These are phyloP conservation scores for Alloscopus bannaensis DNA, from an alignment of 2,888 invertebrate genomes.

Conservation along the genomic window DNA sequence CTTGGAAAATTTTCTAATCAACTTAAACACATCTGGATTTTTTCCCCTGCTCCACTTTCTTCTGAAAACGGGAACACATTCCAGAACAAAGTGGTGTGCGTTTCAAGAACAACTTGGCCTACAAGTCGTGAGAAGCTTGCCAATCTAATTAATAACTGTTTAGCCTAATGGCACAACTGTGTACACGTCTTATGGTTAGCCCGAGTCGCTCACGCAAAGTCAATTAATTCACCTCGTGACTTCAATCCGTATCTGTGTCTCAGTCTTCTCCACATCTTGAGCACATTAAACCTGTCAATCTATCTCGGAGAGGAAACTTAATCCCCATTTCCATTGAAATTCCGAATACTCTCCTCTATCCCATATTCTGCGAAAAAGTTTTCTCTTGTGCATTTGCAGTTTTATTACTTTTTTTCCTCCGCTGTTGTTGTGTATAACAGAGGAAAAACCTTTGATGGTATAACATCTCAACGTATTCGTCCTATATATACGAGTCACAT, in stretches of 20 bases:
- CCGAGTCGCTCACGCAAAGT: slow-evolving; percentile 38
- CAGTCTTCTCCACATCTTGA: slow-evolving; percentile 37
- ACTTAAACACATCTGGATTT: too few species aligned
- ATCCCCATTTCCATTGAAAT: slow-evolving; percentile 48
- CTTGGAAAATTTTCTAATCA: too few species aligned
- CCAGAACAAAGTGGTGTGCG: too few species aligned
- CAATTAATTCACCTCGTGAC: slow-evolving; percentile 42
- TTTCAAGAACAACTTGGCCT: too few species aligned
- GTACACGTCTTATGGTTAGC: too few species aligned
- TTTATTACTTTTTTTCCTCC: slow-evolving; percentile 60
- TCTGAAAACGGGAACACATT: too few species aligned
- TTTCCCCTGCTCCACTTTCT: too few species aligned
- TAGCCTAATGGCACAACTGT: too few species aligned
- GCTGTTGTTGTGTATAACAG: slow-evolving; percentile 43
- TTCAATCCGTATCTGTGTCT: slow-evolving; percentile 6
- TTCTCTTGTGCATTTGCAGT: slow-evolving; percentile 57
- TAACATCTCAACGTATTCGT: slow-evolving; percentile 33
- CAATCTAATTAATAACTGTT: background rate
- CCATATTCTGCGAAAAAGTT: slow-evolving; percentile 23
- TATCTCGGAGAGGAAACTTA: slow-evolving; percentile 39
- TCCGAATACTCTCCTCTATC: slow-evolving; percentile 15
- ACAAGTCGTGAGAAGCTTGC: too few species aligned
- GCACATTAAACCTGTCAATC: slow-evolving; percentile 61
- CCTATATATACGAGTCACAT: too few species aligned
- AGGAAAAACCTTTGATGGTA: slow-evolving; percentile 33